phyloP scores from a whole-genome alignment of 2,113 vertebrate genomes.

The Callithrix jacchus region DNA sequence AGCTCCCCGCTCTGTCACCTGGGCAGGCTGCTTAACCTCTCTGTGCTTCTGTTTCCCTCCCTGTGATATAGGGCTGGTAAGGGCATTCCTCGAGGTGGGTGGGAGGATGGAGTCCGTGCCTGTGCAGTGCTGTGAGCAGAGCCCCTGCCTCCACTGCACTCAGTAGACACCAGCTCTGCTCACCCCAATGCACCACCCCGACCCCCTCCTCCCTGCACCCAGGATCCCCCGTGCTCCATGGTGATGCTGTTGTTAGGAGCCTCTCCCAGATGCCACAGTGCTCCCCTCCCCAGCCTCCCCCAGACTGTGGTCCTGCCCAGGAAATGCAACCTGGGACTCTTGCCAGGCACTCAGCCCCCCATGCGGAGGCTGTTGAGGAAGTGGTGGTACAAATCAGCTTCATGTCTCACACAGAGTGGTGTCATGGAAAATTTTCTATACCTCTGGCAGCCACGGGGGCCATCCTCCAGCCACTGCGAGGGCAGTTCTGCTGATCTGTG shows the following conservation, averaged over 20 bases:
- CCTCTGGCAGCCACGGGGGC: too few relatives aligned
- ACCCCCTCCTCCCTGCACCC: not conserved
- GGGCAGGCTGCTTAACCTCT: not conserved
- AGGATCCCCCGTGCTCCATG: not conserved
- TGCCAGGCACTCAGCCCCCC: constrained; percentile 29
- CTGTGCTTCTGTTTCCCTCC: not conserved
- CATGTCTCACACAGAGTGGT: not conserved
- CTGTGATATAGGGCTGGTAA: not conserved
- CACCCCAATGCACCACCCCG: not conserved
- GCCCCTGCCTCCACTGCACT: not conserved
- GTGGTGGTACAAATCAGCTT: not conserved
- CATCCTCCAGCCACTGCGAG: accelerated
- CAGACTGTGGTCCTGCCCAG: not conserved
- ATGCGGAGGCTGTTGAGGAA: not conserved
- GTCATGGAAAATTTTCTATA: not conserved
- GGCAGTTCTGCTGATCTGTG: too few relatives aligned
- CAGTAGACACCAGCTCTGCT: accelerated
- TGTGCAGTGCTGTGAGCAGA: too few relatives aligned
- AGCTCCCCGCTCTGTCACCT: not conserved
- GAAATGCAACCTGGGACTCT: not conserved
- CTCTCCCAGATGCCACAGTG: not conserved
- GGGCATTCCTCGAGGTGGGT: accelerated
- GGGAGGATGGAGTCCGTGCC: not conserved
- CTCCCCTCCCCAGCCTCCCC: not conserved
- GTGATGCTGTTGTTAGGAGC: not conserved